phyloP scores from a whole-genome alignment of 1,140 invertebrate species.

The Bombyx mandarina region DNA sequence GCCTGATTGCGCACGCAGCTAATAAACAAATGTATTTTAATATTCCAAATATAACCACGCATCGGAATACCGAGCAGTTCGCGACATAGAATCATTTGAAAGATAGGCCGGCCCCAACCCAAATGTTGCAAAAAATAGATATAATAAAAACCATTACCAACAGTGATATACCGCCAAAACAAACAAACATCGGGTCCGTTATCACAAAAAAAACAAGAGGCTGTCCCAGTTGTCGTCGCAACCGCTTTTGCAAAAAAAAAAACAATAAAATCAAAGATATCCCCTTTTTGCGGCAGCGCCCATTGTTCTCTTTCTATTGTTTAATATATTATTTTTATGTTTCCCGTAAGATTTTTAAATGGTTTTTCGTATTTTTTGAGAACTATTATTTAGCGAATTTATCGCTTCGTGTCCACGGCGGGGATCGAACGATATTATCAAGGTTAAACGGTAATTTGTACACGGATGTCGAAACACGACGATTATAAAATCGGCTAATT shows the following conservation, averaged over 20 bases:
- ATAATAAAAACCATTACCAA: too few relatives aligned
- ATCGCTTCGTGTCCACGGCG: slow-evolving; percentile 31
- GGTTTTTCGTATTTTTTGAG: slow-evolving; percentile 65
- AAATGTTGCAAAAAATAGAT: too few relatives aligned
- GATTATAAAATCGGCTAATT: slow-evolving; percentile 34
- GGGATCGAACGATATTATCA: slow-evolving; percentile 21
- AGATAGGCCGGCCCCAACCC: too few relatives aligned
- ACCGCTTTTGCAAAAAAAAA: slow-evolving; percentile 49
- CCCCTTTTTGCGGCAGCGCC: slow-evolving; percentile 52
- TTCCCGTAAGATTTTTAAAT: slow-evolving; percentile 63
- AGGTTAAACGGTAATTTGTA: slow-evolving; percentile 44
- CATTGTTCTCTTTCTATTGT: slow-evolving; percentile 64
- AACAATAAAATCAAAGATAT: slow-evolving; percentile 39
- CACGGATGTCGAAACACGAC: slow-evolving; percentile 35
- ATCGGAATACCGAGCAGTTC: too few relatives aligned
- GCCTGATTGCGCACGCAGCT: too few relatives aligned
- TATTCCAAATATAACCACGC: too few relatives aligned
- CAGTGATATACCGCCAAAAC: slow-evolving; percentile 27
- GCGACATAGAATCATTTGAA: too few relatives aligned
- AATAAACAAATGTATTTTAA: too few relatives aligned
- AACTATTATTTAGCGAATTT: slow-evolving; percentile 67
- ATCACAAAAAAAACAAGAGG: slow-evolving; percentile 52
- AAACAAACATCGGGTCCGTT: slow-evolving; percentile 57
- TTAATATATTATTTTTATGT: slow-evolving; percentile 66
- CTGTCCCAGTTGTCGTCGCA: slow-evolving; percentile 51